Base-by-base conservation (phyloP, 2,888 invertebrate genomes). In the Mesorhabditis spiculigera region DNA sequence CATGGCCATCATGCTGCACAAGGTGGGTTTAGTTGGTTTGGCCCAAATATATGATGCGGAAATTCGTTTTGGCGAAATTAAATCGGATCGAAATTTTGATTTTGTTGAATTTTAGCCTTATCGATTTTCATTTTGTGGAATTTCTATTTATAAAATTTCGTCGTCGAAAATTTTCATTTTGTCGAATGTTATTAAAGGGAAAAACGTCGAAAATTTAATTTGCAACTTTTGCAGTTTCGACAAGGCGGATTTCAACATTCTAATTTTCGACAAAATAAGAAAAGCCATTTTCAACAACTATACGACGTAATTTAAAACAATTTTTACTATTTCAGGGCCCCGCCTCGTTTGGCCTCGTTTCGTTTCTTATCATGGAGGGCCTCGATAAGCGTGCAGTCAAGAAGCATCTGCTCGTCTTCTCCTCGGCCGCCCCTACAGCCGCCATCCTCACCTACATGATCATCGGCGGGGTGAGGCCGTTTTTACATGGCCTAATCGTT, bases 1-100 rank as follows among this genome's bases (percentile, higher is more conserved):
- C 87, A 86, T 97, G 45, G 98, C 98, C 4, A 98, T 98, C 78
- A 98, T 98, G 96, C 88, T 99, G 68, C 98, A 99, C 85, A 98
- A 99, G 89, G 91, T 91, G 85, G 81, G 82, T 72, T 45, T 44
- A 13, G 43, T 50, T 10, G 8, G 8, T 1, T n/a, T 50, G 28
- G 28, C 28, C 28, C 28, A 28, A 28, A 28, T 28, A 1, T 28
- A 28, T 28, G 3, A 28, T 28, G 28, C 28, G 28, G 28, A 28
- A 28, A 28, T 28, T 28, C 28, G 28, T 28, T 28, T 28, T 28
- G 28, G 28, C 28, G 28, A 28, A 28, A 28, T 28, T 28, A 28
- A 28, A 28, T 28, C 28, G 28, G 28, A 28, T 28, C 28, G 28
- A 28, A 28, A 28, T 28, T 28, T 28, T 28, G 28, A 28, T 28